phyloP scores from a whole-genome alignment of 2,113 vertebrate genomes.

The Rhadina sibilatrix region DNA sequence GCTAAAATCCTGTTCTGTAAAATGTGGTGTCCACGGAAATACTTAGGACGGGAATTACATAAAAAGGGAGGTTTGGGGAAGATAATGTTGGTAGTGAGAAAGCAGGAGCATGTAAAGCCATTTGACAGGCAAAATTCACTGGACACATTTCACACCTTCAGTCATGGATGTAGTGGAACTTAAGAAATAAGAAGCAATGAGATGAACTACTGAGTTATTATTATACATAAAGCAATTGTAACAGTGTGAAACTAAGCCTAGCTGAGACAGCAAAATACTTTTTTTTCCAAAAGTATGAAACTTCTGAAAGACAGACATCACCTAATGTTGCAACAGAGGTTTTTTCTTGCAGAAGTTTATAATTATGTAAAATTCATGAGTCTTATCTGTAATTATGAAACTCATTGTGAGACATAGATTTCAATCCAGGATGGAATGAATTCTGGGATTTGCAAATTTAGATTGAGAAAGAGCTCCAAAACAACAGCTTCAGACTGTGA shows the following conservation, averaged over 20 bases:
- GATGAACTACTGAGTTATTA: not conserved
- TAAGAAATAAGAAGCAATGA: not conserved
- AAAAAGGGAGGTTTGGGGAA: not conserved
- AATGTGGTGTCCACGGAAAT: not conserved
- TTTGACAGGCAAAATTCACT: not conserved
- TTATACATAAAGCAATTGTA: not conserved
- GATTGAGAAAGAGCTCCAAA: not conserved
- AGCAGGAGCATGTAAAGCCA: not conserved
- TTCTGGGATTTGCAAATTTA: not conserved
- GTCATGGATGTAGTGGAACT: not conserved
- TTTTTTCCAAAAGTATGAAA: not conserved
- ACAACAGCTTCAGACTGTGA: not conserved
- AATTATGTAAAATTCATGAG: not conserved
- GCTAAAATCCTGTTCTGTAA: not conserved
- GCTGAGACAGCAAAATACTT: not conserved
- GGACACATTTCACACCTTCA: not conserved
- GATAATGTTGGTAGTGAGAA: not conserved
- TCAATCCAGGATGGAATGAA: not conserved
- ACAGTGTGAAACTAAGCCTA: not conserved
- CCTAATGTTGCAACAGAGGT: not conserved
- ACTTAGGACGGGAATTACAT: not conserved
- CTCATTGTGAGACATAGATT: not conserved
- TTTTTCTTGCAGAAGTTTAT: not conserved
- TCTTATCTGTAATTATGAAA: not conserved
- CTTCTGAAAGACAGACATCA: not conserved